A percentile compares a stretch with the other conserved stretches of the same genome.
Conservation (phyloP, 2,113 vertebrate species). For the Notiomystis cincta region DNA sequence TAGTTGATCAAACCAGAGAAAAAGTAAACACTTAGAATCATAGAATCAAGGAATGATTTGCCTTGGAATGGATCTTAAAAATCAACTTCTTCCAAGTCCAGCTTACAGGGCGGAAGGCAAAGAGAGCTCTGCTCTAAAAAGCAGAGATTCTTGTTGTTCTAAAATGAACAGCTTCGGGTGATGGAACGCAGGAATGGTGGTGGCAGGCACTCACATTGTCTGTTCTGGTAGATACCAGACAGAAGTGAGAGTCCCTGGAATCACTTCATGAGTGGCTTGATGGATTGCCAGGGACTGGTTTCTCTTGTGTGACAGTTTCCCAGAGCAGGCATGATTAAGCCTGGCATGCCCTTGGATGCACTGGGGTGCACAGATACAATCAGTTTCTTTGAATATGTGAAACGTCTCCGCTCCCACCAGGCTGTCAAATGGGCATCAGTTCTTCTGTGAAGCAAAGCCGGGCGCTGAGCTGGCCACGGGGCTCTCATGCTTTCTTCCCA, state of each 20-base stretch:
- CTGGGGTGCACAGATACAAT: rapidly evolving
- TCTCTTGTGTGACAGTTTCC: not conserved
- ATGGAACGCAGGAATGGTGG: not conserved
- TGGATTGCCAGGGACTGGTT: not conserved
- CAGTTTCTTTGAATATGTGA: not conserved
- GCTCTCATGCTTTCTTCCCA: rapidly evolving
- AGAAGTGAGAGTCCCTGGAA: not conserved
- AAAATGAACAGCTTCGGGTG: not conserved
- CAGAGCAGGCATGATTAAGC: rapidly evolving
- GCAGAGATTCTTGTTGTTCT: too few relatives aligned
- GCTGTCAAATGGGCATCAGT: rapidly evolving
- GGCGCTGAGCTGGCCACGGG: not conserved
- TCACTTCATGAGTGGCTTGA: too few relatives aligned
- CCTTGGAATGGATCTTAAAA: not conserved
- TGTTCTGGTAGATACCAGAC: not conserved
- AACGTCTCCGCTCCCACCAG: rapidly evolving
- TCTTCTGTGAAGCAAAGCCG: rapidly evolving
- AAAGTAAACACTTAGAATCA: not conserved
- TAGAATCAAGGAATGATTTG: not conserved
- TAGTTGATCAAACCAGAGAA: not conserved
- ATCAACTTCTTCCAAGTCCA: not conserved
- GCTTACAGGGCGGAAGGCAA: not conserved
- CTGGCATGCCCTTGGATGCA: rapidly evolving
- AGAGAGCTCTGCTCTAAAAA: not conserved
- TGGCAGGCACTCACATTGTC: not conserved